Conservation (phyloP, 2,888 invertebrate species). For the Lissocephala sabroskyi region DNA sequence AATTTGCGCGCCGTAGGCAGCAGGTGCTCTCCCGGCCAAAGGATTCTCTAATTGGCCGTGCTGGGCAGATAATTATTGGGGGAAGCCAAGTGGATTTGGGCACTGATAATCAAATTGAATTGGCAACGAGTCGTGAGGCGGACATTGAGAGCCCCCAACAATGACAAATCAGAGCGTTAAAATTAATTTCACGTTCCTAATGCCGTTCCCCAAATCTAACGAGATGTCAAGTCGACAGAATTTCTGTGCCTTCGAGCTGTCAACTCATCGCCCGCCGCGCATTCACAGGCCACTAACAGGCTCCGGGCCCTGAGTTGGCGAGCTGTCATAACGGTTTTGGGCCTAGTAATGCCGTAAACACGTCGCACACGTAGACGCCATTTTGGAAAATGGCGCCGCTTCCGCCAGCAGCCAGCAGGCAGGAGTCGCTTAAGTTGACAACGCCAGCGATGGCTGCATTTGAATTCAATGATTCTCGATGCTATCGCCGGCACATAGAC, state of each 20-base stretch:
- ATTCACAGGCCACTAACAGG: no score
- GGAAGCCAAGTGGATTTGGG: neutral
- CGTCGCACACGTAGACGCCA: slow-evolving; percentile 54
- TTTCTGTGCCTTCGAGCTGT: no score
- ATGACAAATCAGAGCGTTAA: slow-evolving; percentile 31
- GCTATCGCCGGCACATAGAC: neutral
- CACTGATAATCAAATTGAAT: slow-evolving; percentile 37
- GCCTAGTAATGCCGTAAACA: slow-evolving; percentile 43
- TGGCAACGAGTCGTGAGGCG: slow-evolving; percentile 14
- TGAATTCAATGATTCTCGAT: slow-evolving; percentile 39
- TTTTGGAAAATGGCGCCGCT: slow-evolving; percentile 52
- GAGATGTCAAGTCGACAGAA: slow-evolving; percentile 25
- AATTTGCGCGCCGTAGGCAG: slow-evolving; percentile 25
- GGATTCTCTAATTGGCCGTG: slow-evolving; percentile 42
- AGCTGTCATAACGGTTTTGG: slow-evolving; percentile 33
- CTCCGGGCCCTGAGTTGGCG: no score
- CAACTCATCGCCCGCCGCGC: no score
- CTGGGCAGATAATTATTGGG: no score
- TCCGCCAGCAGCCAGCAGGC: slow-evolving; percentile 24
- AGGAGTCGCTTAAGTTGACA: neutral
- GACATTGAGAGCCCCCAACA: slow-evolving; percentile 11
- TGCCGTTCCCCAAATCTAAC: slow-evolving; percentile 18
- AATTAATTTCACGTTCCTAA: slow-evolving; percentile 43
- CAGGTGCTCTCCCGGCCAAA: slow-evolving; percentile 21
- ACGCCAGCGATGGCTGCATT: slow-evolving; percentile 21